Evolutionary conservation across 1,140 invertebrate genomes (phyloP).

Genomic region (Meteorus sp.): DNA sequence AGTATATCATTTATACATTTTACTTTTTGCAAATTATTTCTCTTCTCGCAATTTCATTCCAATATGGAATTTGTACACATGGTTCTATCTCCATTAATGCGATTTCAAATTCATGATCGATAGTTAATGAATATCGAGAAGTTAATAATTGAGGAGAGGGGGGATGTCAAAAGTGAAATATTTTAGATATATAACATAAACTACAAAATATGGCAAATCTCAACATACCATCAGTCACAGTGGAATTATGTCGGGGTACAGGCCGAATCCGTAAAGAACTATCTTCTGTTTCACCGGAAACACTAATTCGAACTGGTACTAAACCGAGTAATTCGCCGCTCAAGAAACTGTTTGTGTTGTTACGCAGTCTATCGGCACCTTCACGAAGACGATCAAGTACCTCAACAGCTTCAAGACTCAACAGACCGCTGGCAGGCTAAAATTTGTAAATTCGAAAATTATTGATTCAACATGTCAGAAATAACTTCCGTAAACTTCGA

Average conservation of each 20-base stretch:
- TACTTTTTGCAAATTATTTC: too few species aligned
- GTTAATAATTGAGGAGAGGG: not conserved
- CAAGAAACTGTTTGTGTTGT: conserved; percentile 77
- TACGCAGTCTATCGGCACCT: conserved; percentile 71
- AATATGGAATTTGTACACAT: too few species aligned
- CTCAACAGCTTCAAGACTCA: conserved; percentile 62
- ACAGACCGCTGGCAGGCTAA: conserved; percentile 48
- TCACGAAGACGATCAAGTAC: conserved; percentile 68
- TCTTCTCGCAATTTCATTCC: too few species aligned
- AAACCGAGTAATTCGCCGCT: conserved; percentile 67
- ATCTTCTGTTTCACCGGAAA: conserved; percentile 56
- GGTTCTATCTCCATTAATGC: too few species aligned
- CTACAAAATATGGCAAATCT: too few species aligned
- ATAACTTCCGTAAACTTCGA: not conserved
- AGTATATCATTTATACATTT: not conserved
- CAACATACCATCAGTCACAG: conserved; percentile 45
- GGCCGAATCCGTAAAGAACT: conserved; percentile 52
- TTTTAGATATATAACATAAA: conserved; percentile 15
- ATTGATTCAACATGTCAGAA: conserved; percentile 3
- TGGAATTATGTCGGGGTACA: conserved; percentile 44
- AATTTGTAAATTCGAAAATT: conserved; percentile 25
- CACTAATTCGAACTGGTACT: conserved; percentile 58
- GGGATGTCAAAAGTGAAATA: conserved; percentile 3
- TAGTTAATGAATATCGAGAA: too few species aligned
- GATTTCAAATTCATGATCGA: too few species aligned